Base-by-base conservation (phyloP, 1,140 invertebrate genomes). In the Leptinotarsa texana region DNA sequence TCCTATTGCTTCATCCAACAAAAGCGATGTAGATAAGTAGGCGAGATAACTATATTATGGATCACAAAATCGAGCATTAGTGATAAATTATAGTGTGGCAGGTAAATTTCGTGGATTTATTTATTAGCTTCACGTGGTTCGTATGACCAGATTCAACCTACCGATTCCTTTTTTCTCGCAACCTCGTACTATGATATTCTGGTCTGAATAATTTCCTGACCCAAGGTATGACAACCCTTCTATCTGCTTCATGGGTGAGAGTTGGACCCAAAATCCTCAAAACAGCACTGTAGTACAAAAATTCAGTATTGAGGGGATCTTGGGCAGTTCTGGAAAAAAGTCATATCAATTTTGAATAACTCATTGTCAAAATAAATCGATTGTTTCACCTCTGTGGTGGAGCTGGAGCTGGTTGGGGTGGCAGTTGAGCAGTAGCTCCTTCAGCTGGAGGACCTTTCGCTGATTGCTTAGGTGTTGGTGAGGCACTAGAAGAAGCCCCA, bases 111-210 rank as follows among this genome's bases (percentile, higher is more conserved):
- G 8, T 42, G 33, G 8, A 42, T 42, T 0, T 11, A 11, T 42
- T 42, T 11, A 42, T 42, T 11, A 42, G 2, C 33, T 42, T 42
- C 33, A 42, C 8, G 33, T 42, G 33, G 11, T 42, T 42, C 33
- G 33, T 42, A 42, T 11, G 33, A 11, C 33, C 2, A 11, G 15
- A 65, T 22, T 33, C 47, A 24, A 22, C 65, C 63, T 78, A 83
- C 82, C 80, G 80, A 70, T 85, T 85, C 48, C 84, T 67, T 73
- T 85, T 85, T 70, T 83, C 83, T 49, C 81, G 79, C 17, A 85
- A 78, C 63, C 76, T 77, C 6, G 79, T 74, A 47, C 80, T 83
- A 48, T 85, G 84, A 70, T 85, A 85, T 71, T 84, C 84, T 13
- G 84, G 84, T 27, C 83, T 73, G 74, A 84, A 85, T 22, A 85